Percentiles rank a stretch among this genome's conserved stretches.
These are phyloP conservation scores for Prietella phreatophila DNA, from an alignment of 2,113 vertebrate genomes.

Conservation along the genomic window DNA sequence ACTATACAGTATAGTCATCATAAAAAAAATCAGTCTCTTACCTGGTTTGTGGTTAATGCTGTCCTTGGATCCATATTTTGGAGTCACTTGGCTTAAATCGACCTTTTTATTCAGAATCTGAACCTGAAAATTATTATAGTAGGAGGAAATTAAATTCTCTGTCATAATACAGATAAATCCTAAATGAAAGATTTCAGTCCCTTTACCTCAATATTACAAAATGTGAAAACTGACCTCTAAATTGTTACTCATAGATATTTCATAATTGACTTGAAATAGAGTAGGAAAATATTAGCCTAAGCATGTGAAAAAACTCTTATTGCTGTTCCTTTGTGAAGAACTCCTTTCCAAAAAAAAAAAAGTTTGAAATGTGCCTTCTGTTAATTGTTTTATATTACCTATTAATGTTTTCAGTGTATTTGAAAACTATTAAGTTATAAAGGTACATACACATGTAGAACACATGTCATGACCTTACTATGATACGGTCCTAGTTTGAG, in stretches of 20 bases:
- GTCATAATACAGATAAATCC: not conserved
- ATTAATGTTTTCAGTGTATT: not conserved
- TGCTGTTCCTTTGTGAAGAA: not conserved
- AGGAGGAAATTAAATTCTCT: not conserved
- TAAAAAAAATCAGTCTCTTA: conserved; percentile 50
- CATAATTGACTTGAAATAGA: not conserved
- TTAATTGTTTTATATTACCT: not conserved
- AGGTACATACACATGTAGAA: not conserved
- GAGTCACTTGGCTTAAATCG: conserved; percentile 89
- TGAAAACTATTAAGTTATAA: not conserved
- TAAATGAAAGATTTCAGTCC: not conserved
- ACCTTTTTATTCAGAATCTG: conserved; percentile 95
- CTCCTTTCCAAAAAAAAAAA: not conserved
- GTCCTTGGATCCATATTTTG: conserved; percentile 94
- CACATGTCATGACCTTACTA: not conserved
- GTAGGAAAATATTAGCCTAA: not conserved
- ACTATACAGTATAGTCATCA: not conserved
- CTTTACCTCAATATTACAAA: not conserved
- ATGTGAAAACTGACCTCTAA: not conserved
- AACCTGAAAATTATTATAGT: conserved; percentile 71
- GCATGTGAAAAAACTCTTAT: not conserved
- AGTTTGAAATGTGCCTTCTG: not conserved
- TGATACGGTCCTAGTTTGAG: not conserved
- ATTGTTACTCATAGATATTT: not conserved
- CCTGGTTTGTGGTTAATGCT: conserved; percentile 94